phyloP scores from a whole-genome alignment of 2,888 invertebrate species.

The Agrochola circellaris region DNA sequence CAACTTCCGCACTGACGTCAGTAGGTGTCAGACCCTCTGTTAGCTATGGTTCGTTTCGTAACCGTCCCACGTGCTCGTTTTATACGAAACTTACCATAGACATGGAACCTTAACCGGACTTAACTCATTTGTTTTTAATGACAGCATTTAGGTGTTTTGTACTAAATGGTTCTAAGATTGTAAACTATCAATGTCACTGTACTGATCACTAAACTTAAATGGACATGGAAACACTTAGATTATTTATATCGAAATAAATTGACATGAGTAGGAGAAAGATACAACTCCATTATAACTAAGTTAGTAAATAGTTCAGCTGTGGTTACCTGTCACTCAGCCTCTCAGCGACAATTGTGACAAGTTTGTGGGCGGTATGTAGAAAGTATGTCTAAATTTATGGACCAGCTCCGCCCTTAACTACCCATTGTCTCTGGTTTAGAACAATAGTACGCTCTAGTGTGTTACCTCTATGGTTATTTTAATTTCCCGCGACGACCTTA shows the following conservation, averaged over 20 bases:
- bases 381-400: slow-evolving; percentile 73
- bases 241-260: neutral
- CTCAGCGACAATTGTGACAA: slow-evolving; percentile 64
- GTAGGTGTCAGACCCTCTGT: slow-evolving; percentile 37
- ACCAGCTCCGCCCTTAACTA: slow-evolving; percentile 67
- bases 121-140: neutral
- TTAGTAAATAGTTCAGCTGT: slow-evolving; percentile 43
- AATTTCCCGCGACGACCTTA: slow-evolving; percentile 59
- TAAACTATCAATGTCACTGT: neutral
- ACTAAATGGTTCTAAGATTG: neutral
- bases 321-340: slow-evolving; percentile 61
- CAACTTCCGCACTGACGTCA: slow-evolving; percentile 63
- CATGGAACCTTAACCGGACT: slow-evolving; percentile 1
- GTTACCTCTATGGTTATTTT: slow-evolving; percentile 64
- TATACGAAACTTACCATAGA: slow-evolving; percentile 7
- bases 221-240: neutral
- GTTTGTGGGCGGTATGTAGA: slow-evolving; percentile 71
- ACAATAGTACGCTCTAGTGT: slow-evolving; percentile 63
- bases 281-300: slow-evolving; percentile 18
- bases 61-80: slow-evolving; percentile 31
- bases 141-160: neutral
- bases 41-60: slow-evolving; percentile 56
- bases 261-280: slow-evolving; percentile 8
- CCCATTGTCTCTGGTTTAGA: slow-evolving; percentile 64
- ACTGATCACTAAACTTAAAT: neutral